phyloP scores from a whole-genome alignment of 2,888 invertebrate genomes.

The Tetragonisca angustula region DNA sequence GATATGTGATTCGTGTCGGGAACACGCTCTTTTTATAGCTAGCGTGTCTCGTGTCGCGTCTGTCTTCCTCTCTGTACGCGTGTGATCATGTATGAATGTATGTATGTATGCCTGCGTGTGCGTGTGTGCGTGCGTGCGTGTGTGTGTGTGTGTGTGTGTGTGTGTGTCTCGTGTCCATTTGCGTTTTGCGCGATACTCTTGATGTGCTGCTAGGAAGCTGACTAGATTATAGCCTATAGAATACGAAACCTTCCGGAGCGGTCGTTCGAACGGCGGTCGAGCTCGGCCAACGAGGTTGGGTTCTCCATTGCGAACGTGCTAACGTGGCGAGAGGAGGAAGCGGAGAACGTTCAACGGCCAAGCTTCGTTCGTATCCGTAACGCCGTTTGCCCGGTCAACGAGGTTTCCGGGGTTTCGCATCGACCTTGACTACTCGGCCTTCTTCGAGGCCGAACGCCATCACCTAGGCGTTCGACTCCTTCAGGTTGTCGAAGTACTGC shows the following conservation, averaged over 20 bases:
- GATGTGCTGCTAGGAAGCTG: constrained; percentile 83
- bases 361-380: constrained; percentile 1
- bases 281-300: constrained; percentile 12
- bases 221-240: constrained; percentile 81
- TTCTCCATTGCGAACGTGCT: constrained; percentile 46
- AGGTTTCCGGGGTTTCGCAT: constrained; percentile 63
- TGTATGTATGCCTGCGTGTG: no score
- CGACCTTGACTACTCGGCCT: constrained; percentile 82
- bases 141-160: constrained; percentile 14
- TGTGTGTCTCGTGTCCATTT: constrained; percentile 25
- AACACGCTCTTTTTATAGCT: constrained; percentile 2
- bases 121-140: background rate
- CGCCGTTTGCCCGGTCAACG: constrained; percentile 43
- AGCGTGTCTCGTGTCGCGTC: background rate
- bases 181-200: constrained; percentile 70
- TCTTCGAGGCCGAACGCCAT: constrained; percentile 89
- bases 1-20: background rate
- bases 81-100: constrained; percentile 8
- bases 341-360: constrained; percentile 30
- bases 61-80: background rate
- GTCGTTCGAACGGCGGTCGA: constrained; percentile 28
- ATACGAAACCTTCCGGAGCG: constrained; percentile 66
- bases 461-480: constrained; percentile 96
- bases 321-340: constrained; percentile 53
- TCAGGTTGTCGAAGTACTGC: constrained; percentile 99